Percentiles rank a stretch among this genome's conserved stretches.
These are phyloP conservation scores for Macaca mulatta DNA, from an alignment of 2,113 vertebrate species.

Conservation along the genomic window DNA sequence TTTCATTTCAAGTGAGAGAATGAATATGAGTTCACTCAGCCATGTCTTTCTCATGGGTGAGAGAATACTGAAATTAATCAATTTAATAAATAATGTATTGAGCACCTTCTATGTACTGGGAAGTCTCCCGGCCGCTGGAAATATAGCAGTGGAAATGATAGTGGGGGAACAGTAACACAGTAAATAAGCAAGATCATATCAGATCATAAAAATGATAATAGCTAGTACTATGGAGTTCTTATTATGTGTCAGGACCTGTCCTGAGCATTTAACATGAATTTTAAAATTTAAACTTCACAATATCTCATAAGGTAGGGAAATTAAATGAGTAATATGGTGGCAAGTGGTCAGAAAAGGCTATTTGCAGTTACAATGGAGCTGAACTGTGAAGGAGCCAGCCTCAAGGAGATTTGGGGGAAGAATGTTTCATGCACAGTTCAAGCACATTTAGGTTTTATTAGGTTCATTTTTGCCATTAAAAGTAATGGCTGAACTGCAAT, in stretches of 20 bases:
- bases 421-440: neutral
- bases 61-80: neutral
- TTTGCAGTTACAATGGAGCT: neutral
- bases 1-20: conserved; percentile 24
- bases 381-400: neutral
- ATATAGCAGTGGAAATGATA: neutral
- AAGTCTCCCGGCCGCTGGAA: neutral
- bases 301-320: neutral
- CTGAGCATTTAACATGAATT: neutral
- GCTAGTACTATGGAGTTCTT: neutral
- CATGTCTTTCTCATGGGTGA: neutral
- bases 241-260: neutral
- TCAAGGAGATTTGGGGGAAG: neutral
- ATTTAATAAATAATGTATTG: neutral
- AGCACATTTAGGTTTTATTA: neutral
- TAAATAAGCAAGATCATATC: neutral
- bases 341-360: neutral
- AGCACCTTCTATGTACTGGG: neutral
- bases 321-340: neutral
- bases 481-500: too few species aligned
- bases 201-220: neutral
- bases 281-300: neutral
- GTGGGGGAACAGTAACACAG: neutral
- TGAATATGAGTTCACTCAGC: neutral
- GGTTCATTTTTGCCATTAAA: too few species aligned